Evolutionary conservation across 2,888 invertebrate species (phyloP).

Genomic region (Pristionchus maxplancki): DNA sequence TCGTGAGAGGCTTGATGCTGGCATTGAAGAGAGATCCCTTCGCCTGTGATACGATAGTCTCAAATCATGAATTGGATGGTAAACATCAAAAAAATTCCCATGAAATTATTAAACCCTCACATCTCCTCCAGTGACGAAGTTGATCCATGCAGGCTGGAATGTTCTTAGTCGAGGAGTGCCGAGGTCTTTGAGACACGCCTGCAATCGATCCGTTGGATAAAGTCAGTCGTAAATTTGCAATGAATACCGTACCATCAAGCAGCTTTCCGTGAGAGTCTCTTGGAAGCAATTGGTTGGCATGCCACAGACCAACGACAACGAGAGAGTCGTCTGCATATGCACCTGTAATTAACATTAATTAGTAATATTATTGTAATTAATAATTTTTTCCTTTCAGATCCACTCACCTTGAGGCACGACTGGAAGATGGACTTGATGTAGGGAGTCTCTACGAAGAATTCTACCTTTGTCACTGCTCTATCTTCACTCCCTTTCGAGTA

Average conservation of each 20-base stretch:
- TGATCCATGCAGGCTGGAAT: not conserved
- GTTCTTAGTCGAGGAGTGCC: not conserved
- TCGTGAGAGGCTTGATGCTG: not conserved
- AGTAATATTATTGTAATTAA: not conserved
- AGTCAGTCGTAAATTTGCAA: not conserved
- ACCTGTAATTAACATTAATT: not conserved
- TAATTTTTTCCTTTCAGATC: not conserved
- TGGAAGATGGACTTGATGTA: conserved; percentile 16
- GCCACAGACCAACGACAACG: not conserved
- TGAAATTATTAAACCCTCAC: no score
- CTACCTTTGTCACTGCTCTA: not conserved
- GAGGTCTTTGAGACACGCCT: not conserved
- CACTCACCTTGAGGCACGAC: conserved; percentile 2
- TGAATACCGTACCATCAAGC: not conserved
- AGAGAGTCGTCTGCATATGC: not conserved
- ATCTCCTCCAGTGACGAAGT: not conserved
- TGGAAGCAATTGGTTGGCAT: not conserved
- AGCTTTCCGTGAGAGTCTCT: not conserved
- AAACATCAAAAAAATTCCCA: no score
- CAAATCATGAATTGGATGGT: no score
- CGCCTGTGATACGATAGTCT: no score
- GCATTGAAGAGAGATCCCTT: not conserved
- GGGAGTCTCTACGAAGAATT: not conserved
- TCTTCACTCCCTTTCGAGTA: not conserved
- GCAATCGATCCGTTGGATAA: not conserved